These are phyloP conservation scores for Euwallacea similis DNA, from an alignment of 1,140 invertebrate genomes.

Conservation along the genomic window DNA sequence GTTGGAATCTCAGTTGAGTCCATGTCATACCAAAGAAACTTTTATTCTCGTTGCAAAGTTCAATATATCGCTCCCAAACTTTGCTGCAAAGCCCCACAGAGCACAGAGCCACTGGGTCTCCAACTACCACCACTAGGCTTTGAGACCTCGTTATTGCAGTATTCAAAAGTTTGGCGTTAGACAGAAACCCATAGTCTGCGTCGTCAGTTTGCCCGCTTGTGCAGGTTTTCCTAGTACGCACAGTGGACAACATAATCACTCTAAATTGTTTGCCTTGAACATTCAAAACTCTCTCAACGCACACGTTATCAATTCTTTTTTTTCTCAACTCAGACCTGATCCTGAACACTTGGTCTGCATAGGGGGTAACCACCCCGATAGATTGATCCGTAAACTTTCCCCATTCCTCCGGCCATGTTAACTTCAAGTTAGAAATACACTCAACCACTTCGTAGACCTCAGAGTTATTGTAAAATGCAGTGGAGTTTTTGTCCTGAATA, in stretches of 20 bases:
- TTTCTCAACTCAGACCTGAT: conserved; percentile 80
- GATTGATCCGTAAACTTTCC: conserved; percentile 73
- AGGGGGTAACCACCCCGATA: conserved; percentile 84
- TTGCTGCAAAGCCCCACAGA: conserved; percentile 82
- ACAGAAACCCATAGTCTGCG: conserved; percentile 82
- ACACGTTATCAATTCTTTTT: conserved; percentile 71
- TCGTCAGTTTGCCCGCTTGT: conserved; percentile 62
- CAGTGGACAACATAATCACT: conserved; percentile 82
- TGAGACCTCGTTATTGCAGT: conserved; percentile 86
- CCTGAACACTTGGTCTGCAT: conserved; percentile 80
- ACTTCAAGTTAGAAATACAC: conserved; percentile 67
- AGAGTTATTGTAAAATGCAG: conserved; percentile 82
- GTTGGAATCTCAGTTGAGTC: conserved; percentile 65
- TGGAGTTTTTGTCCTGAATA: conserved; percentile 77
- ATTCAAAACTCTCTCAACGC: conserved; percentile 84
- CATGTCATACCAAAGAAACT: conserved; percentile 77
- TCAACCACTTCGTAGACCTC: conserved; percentile 83
- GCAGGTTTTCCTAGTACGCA: conserved; percentile 76
- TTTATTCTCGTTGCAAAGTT: conserved; percentile 72
- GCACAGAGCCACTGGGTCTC: conserved; percentile 83
- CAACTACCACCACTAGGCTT: conserved; percentile 84
- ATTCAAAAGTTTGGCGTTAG: conserved; percentile 82
- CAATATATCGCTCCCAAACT: conserved; percentile 82
- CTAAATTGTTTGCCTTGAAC: conserved; percentile 90
- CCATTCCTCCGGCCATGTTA: conserved; percentile 75